A percentile compares a stretch with the other conserved stretches of the same genome.
phyloP scores from a whole-genome alignment of 2,113 vertebrate genomes.

The human region GRCh38 chrX:20477501-20478000 shows the following conservation, averaged over 20 bases:
- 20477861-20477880: background rate
- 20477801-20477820: background rate
- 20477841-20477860: background rate
- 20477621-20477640: background rate
- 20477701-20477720: background rate
- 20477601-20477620: background rate
- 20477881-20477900: background rate
- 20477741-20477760: background rate
- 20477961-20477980: background rate
- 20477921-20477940: background rate
- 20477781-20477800: background rate
- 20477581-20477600: background rate
- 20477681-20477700: background rate
- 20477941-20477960: background rate
- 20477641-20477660: background rate
- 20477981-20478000: background rate
- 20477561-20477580: background rate
- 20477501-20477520: background rate
- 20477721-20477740: background rate
- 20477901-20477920: background rate
- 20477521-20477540: background rate
- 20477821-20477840: background rate
- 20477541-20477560: background rate
- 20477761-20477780: background rate
- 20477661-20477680: background rate